A percentile compares a stretch with the other conserved stretches of the same genome.
Conservation (phyloP, 2,113 vertebrate genomes). For the Syrmaticus mikado region DNA sequence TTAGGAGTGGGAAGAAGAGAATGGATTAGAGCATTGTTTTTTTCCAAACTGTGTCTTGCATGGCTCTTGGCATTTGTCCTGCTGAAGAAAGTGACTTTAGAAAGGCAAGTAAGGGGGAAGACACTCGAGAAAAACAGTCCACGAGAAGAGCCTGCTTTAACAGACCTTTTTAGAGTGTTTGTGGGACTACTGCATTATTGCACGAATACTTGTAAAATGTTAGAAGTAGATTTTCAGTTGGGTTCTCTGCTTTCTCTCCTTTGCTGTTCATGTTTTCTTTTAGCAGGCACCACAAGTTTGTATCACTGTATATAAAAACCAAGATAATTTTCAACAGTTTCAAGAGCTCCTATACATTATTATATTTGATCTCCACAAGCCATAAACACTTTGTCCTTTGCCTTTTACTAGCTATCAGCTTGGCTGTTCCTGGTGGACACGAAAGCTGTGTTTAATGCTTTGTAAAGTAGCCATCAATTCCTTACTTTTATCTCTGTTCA, state of each 20-base stretch:
- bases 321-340: conserved; percentile 21
- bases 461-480: conserved; percentile 61
- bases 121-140: neutral
- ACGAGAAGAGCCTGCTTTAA: neutral
- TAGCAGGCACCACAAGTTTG: neutral
- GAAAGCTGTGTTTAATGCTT: conserved; percentile 67
- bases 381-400: conserved; percentile 63
- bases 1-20: neutral
- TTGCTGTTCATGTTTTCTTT: neutral
- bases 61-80: neutral
- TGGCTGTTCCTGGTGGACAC: conserved; percentile 44
- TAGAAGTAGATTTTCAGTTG: neutral
- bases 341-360: neutral
- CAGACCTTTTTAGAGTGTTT: neutral
- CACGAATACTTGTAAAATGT: neutral
- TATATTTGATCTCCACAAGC: conserved; percentile 18
- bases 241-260: neutral
- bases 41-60: neutral
- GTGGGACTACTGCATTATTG: neutral
- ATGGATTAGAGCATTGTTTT: neutral
- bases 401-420: conserved; percentile 39
- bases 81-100: neutral
- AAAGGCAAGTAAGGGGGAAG: neutral
- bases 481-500: conserved; percentile 66
- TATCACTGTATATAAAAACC: neutral